phyloP scores from a whole-genome alignment of 2,113 vertebrate species.

The Gobius niger region DNA sequence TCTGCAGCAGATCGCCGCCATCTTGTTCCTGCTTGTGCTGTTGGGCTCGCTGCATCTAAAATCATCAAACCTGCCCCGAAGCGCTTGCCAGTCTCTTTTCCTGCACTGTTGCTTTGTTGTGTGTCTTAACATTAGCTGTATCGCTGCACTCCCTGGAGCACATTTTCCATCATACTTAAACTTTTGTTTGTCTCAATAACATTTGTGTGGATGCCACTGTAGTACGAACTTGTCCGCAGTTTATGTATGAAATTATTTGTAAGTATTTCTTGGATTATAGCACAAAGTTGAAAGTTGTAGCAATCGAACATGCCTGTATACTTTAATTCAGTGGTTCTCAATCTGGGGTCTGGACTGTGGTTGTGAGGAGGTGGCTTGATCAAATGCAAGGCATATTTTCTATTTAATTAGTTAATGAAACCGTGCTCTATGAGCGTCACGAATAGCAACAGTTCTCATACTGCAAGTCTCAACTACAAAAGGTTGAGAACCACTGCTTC shows the following conservation, averaged over 20 bases:
- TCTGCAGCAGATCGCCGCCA: constrained; percentile 67
- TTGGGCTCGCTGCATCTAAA: constrained; percentile 48
- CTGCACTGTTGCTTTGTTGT: constrained; percentile 16
- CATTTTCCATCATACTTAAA: not conserved
- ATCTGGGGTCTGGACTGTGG: no score
- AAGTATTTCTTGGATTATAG: not conserved
- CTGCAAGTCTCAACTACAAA: no score
- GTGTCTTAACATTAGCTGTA: constrained; percentile 9
- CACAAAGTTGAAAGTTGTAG: not conserved
- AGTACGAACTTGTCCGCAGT: not conserved
- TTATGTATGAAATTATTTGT: not conserved
- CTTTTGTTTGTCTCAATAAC: not conserved
- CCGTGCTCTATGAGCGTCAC: no score
- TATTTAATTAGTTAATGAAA: no score
- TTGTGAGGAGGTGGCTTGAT: no score
- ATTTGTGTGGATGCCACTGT: not conserved
- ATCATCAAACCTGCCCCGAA: constrained; percentile 38
- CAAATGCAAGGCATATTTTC: no score
- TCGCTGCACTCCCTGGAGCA: constrained; percentile 30
- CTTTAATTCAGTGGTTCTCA: no score
- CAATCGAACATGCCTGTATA: not conserved
- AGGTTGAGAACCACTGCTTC: no score
- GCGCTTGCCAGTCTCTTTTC: constrained; percentile 36
- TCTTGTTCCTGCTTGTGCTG: constrained; percentile 63
- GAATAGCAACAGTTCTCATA: no score